phyloP scores from a whole-genome alignment of 2,797 vertebrate species.

The Sandelia bainsii region DNA sequence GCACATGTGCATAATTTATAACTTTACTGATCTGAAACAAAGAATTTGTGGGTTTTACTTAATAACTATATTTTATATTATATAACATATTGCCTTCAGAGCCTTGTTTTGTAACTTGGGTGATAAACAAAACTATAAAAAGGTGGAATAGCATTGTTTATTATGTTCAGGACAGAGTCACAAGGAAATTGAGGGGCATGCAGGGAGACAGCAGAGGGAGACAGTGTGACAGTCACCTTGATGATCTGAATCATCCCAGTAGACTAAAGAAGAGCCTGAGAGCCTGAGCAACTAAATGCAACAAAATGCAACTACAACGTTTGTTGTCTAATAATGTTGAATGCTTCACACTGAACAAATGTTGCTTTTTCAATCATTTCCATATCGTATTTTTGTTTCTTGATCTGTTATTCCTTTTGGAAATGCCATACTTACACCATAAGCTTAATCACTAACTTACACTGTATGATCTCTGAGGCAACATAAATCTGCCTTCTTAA shows the following conservation, averaged over 20 bases:
- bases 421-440: background rate
- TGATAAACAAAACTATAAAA: background rate
- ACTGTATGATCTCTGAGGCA: background rate
- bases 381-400: background rate
- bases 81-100: background rate
- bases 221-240: conserved; percentile 8
- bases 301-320: no score
- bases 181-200: background rate
- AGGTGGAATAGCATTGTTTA: background rate
- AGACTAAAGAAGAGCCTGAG: background rate
- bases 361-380: background rate
- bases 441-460: background rate
- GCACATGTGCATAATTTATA: background rate
- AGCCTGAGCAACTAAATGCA: no score
- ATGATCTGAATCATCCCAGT: background rate
- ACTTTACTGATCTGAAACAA: background rate
- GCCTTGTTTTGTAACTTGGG: conserved; percentile 5
- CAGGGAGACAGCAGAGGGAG: conserved; percentile 31
- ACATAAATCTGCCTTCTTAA: conserved; percentile 5
- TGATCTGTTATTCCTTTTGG: conserved; percentile 4
- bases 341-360: background rate
- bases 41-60: background rate
- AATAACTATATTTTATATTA: background rate
- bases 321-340: no score
- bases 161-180: background rate